Evolutionary conservation across 2,113 vertebrate species (phyloP), one percentile per base, ranked within the genome.

Genomic region (Pan paniscus): DNA sequence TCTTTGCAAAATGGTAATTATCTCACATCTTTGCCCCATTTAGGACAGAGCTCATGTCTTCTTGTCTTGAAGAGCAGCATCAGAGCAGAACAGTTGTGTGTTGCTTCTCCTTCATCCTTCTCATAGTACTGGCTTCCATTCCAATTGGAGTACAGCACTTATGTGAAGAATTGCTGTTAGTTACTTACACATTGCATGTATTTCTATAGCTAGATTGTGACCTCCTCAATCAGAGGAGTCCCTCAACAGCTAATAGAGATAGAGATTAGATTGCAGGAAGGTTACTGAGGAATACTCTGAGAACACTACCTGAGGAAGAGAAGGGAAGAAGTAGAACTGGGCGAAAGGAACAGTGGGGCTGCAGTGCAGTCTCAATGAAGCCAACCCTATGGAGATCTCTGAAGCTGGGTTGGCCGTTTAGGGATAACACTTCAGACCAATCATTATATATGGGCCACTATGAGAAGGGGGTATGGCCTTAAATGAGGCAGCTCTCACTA

Each of bases 361-460:
- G 23, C 38, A 46, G 9, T 3, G 2, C 16, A 79, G 18, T 16
- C 38, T 82, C 40, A 20, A 0, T 6, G 11, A 43, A 72, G 67
- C 22, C n/a, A 40, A 12, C 7, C 17, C 12, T 22, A 3, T 1
- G 2, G 79, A 70, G 23, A 40, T 2, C 2, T 18, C 5, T 13
- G 22, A 72, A 80, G 20, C 38, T 7, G 17, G 22, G 67, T 40
- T 14, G 11, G 25, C 35, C 25, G 57, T 50, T 5, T 8, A 18
- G n/a, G 8, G n/a, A 32, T 20, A 50, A 16, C 64, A 16, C 43
- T 86, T 82, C 59, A 61, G 20, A 35, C 17, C 50, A n/a, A 6
- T 40, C 18, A n/a, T 32, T 13, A 18, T 0, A 0, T 13, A 89
- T 0, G 7, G 55, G 43, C 23, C 40, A 2, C 40, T 18, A 3